Percentiles rank a stretch among this genome's conserved stretches.
These are phyloP conservation scores for Zele albiditarsus DNA, from an alignment of 2,888 invertebrate genomes.

Conservation along the genomic window DNA sequence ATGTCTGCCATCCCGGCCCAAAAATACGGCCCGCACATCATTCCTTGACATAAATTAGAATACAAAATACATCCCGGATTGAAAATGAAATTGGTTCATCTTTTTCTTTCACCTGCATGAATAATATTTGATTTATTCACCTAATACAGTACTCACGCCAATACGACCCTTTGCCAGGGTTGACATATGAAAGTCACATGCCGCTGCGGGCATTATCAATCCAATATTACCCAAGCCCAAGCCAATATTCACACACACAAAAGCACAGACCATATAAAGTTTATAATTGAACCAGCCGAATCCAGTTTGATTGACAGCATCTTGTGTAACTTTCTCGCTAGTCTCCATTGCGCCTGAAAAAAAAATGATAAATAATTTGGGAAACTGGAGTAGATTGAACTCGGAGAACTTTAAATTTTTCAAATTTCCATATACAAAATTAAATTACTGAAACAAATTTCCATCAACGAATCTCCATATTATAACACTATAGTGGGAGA, in stretches of 20 bases:
- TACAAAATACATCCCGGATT: neutral
- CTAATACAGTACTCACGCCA: conserved; percentile 85
- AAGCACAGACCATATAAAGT: conserved; percentile 83
- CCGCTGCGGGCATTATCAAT: conserved; percentile 87
- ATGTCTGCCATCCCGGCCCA: conserved; percentile 83
- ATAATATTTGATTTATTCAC: conserved; percentile 68
- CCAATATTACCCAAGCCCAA: conserved; percentile 87
- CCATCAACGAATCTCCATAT: no score
- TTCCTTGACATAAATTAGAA: conserved; percentile 72
- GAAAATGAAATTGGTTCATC: neutral
- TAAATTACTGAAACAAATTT: no score
- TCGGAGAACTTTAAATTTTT: no score
- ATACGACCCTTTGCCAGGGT: conserved; percentile 86
- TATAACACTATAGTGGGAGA: no score
- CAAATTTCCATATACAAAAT: no score
- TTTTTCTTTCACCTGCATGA: neutral
- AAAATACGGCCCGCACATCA: conserved; percentile 81
- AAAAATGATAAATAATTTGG: no score
- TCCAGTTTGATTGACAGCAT: conserved; percentile 74
- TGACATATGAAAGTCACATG: conserved; percentile 87
- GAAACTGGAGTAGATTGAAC: no score
- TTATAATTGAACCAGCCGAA: conserved; percentile 89
- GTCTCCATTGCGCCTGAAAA: conserved; percentile 21
- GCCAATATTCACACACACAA: conserved; percentile 89
- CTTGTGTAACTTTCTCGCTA: conserved; percentile 58